Evolutionary conservation across 2,888 invertebrate species (phyloP), one percentile per base, ranked within the genome.

Genomic region (Halictus quadricinctus): DNA sequence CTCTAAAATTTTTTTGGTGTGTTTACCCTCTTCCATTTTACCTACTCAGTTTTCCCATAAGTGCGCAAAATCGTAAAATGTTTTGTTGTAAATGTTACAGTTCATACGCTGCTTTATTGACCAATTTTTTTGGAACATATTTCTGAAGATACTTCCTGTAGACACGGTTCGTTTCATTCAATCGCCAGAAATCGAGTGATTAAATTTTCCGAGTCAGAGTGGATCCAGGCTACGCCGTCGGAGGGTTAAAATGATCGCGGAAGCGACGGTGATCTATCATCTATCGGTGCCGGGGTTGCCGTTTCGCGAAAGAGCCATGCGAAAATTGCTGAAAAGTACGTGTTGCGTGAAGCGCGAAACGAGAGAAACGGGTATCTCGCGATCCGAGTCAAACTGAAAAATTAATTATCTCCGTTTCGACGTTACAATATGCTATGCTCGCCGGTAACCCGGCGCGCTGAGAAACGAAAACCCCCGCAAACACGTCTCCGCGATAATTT

Each of bases 401-500:
- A 29, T 29, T 66, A 84, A 78, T 83, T 60, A 75, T 58, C 12
- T 36, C 50, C 54, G 21, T 25, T 69, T 41, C 15, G 21, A 13
- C 12, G n/a, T 70, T 60, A 41, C 41, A 36, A 46, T 25, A 60
- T 7, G 79, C 48, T n/a, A 25, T 15, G 3, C 25, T 54, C n/a
- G 25, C 25, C 43, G 25, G 50, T 36, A 60, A 50, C 36, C 46
- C 12, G 29, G 13, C 6, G 12, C 54, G 13, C n/a, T 43, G 70
- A 60, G 41, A 78, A 79, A 46, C 41, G 72, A 79, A 81, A 48
- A 29, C 64, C 60, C 66, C 72, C 76, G 66, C 58, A 64, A 64
- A 29, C 29, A 64, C 64, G 58, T 58, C 79, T 76, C 76, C 80
- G 80, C 58, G 76, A 85, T 84, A 84, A 84, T 83, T 84, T 83